These are phyloP conservation scores for Limosa lapponica DNA, from an alignment of 2,797 vertebrate species.

Conservation along the genomic window DNA sequence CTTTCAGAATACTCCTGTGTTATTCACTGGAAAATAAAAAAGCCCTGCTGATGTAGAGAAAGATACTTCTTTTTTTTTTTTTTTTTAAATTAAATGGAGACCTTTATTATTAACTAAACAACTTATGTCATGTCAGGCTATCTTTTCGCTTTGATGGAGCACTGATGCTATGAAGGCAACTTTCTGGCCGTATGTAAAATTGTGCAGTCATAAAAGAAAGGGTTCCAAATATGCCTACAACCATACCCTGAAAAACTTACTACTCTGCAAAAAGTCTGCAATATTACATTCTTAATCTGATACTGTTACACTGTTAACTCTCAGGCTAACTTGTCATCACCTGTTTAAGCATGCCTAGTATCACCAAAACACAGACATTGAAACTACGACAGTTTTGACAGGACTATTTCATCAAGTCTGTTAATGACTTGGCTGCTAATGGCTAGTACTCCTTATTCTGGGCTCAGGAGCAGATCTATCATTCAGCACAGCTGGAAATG, in stretches of 20 bases:
- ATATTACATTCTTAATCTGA: not conserved
- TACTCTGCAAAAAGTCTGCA: conserved; percentile 3
- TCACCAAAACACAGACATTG: not conserved
- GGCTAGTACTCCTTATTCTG: not conserved
- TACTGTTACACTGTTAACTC: not conserved
- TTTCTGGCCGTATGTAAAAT: not conserved
- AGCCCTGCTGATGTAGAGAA: not conserved
- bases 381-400: conserved; percentile 50
- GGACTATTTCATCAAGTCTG: conserved; percentile 17
- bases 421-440: not conserved
- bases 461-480: not conserved
- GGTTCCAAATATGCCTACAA: not conserved
- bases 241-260: not conserved
- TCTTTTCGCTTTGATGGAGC: not conserved
- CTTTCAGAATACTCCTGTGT: not conserved
- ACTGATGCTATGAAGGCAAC: not conserved
- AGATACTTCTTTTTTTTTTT: not conserved
- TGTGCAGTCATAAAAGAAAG: not conserved
- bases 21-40: not conserved
- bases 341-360: not conserved
- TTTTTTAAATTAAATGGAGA: not conserved
- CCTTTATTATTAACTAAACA: not conserved
- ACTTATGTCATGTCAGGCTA: not conserved
- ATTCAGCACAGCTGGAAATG: conserved; percentile 6
- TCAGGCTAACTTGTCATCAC: conserved; percentile 3